phyloP scores from a whole-genome alignment of 2,888 invertebrate genomes.

The Epirrhoe alternata region DNA sequence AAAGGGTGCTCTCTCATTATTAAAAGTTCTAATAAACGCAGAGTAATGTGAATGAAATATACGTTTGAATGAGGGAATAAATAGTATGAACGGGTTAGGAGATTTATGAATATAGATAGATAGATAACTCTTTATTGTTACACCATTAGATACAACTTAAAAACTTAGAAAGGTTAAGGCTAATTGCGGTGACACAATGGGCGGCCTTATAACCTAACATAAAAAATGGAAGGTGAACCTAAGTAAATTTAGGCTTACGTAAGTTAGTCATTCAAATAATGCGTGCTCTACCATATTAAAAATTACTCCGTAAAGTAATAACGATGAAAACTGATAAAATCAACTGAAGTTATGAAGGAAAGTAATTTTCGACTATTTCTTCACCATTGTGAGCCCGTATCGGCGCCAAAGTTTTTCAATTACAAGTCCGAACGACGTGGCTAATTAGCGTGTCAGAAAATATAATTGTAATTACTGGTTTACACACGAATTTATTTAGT shows the following conservation, averaged over 20 bases:
- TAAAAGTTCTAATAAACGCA: slow-evolving; percentile 74
- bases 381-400: slow-evolving; percentile 52
- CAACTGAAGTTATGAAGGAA: slow-evolving; percentile 71
- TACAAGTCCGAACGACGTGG: slow-evolving; percentile 57
- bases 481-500: slow-evolving; percentile 37
- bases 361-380: slow-evolving; percentile 75
- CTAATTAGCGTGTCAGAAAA: slow-evolving; percentile 66
- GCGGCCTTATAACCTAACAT: no score
- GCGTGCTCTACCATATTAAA: slow-evolving; percentile 9
- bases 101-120: no score
- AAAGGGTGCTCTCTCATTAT: no score
- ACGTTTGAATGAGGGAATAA: neutral
- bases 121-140: no score
- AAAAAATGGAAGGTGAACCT: no score
- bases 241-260: no score
- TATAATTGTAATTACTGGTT: slow-evolving; percentile 61
- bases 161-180: no score
- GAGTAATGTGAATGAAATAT: slow-evolving; percentile 1
- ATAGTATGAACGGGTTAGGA: neutral
- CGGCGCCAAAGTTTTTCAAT: slow-evolving; percentile 83
- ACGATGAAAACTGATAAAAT: slow-evolving; percentile 74
- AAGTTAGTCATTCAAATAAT: neutral
- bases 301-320: slow-evolving; percentile 53
- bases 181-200: no score
- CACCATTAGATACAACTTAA: no score